Evolutionary conservation across 2,888 invertebrate genomes (phyloP).

Genomic region (Drosophila maculinotata): DNA sequence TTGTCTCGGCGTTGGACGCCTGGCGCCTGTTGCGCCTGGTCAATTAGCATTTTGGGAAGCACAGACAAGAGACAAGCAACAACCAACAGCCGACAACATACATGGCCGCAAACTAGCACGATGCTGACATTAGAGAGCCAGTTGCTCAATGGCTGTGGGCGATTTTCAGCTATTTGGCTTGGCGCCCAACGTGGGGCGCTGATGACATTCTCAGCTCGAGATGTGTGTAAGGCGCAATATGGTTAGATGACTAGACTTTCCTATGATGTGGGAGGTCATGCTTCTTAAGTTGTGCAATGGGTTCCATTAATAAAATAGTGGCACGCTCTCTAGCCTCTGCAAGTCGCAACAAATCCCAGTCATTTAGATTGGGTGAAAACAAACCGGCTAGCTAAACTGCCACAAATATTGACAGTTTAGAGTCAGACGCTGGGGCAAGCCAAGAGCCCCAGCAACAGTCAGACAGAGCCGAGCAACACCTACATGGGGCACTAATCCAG

Average conservation of each 20-base stretch:
- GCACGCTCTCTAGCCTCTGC: constrained; percentile 12
- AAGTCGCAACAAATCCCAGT: constrained; percentile 24
- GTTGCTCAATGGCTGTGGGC: constrained; percentile 27
- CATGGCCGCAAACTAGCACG: constrained; percentile 57
- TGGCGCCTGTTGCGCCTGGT: constrained; percentile 62
- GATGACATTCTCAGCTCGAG: constrained; percentile 41
- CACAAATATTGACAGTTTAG: constrained; percentile 57
- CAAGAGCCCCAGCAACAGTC: constrained; percentile 7
- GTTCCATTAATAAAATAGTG: constrained; percentile 1
- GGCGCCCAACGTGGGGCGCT: constrained; percentile 38
- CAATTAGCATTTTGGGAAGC: constrained; percentile 68
- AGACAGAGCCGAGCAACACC: constrained; percentile 32
- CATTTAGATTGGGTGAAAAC: constrained; percentile 29
- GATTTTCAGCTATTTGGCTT: constrained; percentile 22
- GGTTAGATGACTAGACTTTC: constrained; percentile 17
- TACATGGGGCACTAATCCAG: constrained; percentile 40
- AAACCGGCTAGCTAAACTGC: constrained; percentile 26
- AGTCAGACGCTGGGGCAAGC: constrained; percentile 6
- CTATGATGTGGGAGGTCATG: constrained; percentile 8
- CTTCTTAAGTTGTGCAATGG: constrained; percentile 18
- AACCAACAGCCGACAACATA: constrained; percentile 15
- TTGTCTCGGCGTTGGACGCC: constrained; percentile 39
- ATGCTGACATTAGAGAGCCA: constrained; percentile 50
- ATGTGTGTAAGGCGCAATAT: constrained; percentile 8
- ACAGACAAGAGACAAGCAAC: constrained; percentile 24